Conservation (phyloP, 2,113 vertebrate genomes). For the Promerops cafer region DNA sequence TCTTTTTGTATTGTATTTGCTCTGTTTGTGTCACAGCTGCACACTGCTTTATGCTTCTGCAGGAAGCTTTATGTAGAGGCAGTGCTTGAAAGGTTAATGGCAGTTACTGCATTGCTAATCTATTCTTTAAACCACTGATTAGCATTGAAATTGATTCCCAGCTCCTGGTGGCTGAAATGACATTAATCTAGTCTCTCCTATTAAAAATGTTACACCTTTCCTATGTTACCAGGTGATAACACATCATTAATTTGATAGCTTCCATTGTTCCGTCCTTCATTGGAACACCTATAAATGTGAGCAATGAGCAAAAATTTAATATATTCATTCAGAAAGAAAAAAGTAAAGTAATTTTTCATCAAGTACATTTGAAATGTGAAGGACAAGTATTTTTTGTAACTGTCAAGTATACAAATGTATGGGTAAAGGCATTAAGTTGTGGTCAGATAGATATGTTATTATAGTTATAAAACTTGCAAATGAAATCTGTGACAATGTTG, state of each 20-base stretch:
- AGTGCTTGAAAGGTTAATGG: slow-evolving; percentile 65
- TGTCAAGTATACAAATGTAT: background rate
- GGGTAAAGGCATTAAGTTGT: background rate
- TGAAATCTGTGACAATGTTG: background rate
- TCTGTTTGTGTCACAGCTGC: background rate
- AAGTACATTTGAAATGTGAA: background rate
- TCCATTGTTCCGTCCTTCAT: slow-evolving; percentile 38
- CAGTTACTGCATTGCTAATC: slow-evolving; percentile 60
- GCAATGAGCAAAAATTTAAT: background rate
- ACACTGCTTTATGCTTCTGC: slow-evolving; percentile 2
- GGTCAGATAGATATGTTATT: background rate
- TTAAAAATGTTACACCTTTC: slow-evolving; percentile 65
- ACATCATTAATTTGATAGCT: slow-evolving; percentile 58
- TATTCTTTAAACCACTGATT: slow-evolving; percentile 72
- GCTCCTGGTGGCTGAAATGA: slow-evolving; percentile 60
- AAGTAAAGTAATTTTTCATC: background rate
- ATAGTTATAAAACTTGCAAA: background rate
- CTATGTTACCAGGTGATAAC: slow-evolving; percentile 63
- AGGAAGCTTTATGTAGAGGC: slow-evolving; percentile 19
- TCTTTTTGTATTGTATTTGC: background rate
- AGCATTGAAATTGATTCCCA: slow-evolving; percentile 74
- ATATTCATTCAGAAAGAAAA: background rate
- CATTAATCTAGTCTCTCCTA: slow-evolving; percentile 69
- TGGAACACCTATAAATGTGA: slow-evolving; percentile 12
- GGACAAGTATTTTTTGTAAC: background rate